Evolutionary conservation across 2,113 vertebrate species (phyloP), one percentile per base, ranked within the genome.

Genomic region (Petrocephalus microphthalmus): DNA sequence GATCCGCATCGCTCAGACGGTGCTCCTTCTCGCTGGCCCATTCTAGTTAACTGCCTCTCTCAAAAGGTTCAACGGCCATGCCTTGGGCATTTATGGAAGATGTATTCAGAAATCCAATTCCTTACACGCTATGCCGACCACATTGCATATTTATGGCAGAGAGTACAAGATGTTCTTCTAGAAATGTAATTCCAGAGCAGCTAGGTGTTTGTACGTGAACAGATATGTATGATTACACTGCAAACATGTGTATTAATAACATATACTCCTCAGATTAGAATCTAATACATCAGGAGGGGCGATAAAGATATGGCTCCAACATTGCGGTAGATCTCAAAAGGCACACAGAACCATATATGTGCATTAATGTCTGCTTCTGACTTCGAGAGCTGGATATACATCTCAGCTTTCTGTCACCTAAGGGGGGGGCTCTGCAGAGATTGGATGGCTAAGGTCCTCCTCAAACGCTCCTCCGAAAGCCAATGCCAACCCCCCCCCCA

Each of bases 391-490:
- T 17, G 13, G 60, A 42, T 52, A 5, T n/a, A 22, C 60, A 33
- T 29, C 57, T 87, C 45, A 29, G 17, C 67, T 78, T 54, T 85
- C 82, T 56, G 54, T 91, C 67, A 88, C 45, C 90, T 20, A 78
- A 89, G 90, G 91, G 88, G 92, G 91, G 83, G 81, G 86, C 88
- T 87, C 85, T 49, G 42, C 8, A 84, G 37, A n/a, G 71, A 25
- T n/a, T 33, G 91, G 83, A 85, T 87, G 47, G 88, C 88, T 92
- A 87, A 91, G 89, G 82, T 86, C 89, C 91, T 90, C 90, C 93
- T 88, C 92, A 92, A 91, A 94, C 86, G 90, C 90, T 87, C 89
- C 90, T 92, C 93, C 93, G 60, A 8, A 64, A 25, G 60, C 60
- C 56, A 60, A n/a, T 60, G 56, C 56, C 56, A 60, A 60, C 0